Conservation (phyloP, 1,140 invertebrate genomes). For the Panagrolaimus sp. region DNA sequence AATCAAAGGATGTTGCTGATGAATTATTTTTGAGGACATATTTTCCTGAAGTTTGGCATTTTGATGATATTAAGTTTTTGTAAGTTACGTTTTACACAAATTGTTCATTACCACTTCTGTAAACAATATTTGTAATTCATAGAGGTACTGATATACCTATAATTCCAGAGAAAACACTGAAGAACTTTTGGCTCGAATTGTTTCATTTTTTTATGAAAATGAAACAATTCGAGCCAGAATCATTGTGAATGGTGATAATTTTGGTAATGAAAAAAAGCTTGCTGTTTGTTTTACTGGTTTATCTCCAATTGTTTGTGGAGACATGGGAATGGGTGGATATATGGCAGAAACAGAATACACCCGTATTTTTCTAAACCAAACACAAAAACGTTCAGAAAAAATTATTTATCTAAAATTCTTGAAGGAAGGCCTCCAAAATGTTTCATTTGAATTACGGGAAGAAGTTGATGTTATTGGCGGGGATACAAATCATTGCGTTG, state of each 20-base stretch:
- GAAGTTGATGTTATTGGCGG: not conserved
- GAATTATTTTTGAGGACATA: not conserved
- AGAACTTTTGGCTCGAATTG: too few species aligned
- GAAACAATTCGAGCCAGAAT: not conserved
- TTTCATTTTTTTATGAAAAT: not conserved
- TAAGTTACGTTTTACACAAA: too few species aligned
- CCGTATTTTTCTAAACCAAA: not conserved
- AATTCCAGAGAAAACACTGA: too few species aligned
- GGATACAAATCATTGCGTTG: not conserved
- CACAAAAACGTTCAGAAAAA: not conserved
- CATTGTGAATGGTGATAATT: not conserved
- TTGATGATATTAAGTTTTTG: not conserved
- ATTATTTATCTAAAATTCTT: not conserved
- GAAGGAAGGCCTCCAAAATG: not conserved
- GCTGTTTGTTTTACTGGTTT: not conserved
- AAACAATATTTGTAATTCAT: too few species aligned
- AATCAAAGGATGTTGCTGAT: not conserved
- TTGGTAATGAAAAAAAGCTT: not conserved
- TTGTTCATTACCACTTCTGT: too few species aligned
- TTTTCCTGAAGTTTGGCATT: slow-evolving; percentile 11
- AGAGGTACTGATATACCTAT: not conserved
- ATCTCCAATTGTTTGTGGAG: not conserved
- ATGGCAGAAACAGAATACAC: slow-evolving; percentile 4
- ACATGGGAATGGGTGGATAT: not conserved
- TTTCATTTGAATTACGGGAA: not conserved